Evolutionary conservation across 2,797 vertebrate species (phyloP).

Genomic region (Anguilla pacifica): DNA sequence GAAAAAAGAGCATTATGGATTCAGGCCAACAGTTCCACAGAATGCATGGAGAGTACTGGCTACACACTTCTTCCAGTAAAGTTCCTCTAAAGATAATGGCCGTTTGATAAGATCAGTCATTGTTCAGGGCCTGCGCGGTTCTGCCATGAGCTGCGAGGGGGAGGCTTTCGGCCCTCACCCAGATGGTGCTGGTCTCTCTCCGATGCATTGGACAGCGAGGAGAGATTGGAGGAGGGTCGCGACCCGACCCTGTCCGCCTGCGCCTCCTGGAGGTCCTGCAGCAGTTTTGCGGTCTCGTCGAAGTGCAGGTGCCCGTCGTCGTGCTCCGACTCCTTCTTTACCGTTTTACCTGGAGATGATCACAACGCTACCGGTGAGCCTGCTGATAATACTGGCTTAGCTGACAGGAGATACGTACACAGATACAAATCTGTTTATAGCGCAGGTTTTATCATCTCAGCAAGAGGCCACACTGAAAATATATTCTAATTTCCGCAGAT

Average conservation of each 20-base stretch:
- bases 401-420: neutral
- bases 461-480: neutral
- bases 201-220: constrained; percentile 92
- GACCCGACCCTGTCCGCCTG: constrained; percentile 91
- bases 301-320: constrained; percentile 88
- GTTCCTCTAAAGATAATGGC: neutral
- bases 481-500: neutral
- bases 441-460: too few relatives aligned
- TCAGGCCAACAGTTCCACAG: neutral
- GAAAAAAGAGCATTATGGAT: neutral
- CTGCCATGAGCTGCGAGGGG: neutral
- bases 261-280: constrained; percentile 94
- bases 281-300: constrained; percentile 88
- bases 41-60: neutral
- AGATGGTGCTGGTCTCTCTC: constrained; percentile 94
- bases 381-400: neutral
- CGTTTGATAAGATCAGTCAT: neutral
- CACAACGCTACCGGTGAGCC: neutral
- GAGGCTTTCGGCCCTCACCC: constrained; percentile 62
- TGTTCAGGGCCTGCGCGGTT: neutral
- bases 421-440: too few relatives aligned
- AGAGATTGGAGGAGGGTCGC: constrained; percentile 92
- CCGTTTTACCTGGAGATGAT: constrained; percentile 75
- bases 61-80: neutral
- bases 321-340: constrained; percentile 92